Conservation (phyloP, 2,888 invertebrate species). For the Dicycla oo region DNA sequence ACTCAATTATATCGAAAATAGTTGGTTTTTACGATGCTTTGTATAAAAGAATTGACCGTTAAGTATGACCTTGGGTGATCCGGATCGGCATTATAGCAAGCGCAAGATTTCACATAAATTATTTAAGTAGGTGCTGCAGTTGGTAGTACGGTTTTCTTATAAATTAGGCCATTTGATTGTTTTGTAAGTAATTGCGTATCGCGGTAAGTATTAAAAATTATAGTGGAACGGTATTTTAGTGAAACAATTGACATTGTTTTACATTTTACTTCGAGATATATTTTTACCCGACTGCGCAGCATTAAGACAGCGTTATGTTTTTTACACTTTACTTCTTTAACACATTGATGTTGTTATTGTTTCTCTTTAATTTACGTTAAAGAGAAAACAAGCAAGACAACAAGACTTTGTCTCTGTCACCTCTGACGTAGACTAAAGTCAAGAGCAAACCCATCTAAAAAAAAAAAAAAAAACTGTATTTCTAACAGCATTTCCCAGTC, state of each 20-base stretch:
- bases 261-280: not conserved
- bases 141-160: conserved; percentile 18
- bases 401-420: no score
- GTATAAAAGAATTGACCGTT: conserved; percentile 35
- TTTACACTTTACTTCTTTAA: no score
- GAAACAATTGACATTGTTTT: conserved; percentile 26
- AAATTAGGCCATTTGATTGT: conserved; percentile 48
- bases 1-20: conserved; percentile 44
- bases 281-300: not conserved
- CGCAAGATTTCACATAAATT: conserved; percentile 21
- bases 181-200: conserved; percentile 40
- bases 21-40: conserved; percentile 42
- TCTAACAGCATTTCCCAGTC: no score
- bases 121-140: conserved; percentile 10
- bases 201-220: conserved; percentile 11
- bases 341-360: no score
- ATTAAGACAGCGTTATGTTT: no score
- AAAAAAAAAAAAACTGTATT: no score
- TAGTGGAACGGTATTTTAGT: conserved; percentile 3
- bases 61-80: conserved; percentile 39
- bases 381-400: no score
- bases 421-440: no score
- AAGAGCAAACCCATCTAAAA: no score
- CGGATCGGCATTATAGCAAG: not conserved
- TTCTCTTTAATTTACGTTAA: no score